Conservation (phyloP, 2,888 invertebrate genomes). For the Monoplex corrugatus region DNA sequence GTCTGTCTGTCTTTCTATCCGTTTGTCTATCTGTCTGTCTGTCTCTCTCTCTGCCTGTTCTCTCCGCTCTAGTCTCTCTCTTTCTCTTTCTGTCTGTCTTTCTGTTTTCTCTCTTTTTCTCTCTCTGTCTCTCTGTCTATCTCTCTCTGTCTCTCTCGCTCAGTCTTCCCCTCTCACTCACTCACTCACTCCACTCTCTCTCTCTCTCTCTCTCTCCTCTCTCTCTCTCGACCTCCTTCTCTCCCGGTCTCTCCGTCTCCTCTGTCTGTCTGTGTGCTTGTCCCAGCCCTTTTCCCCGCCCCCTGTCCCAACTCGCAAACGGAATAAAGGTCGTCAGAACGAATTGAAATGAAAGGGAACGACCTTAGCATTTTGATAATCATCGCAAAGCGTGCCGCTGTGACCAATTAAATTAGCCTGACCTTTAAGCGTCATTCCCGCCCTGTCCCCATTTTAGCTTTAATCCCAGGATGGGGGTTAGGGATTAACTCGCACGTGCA, state of each 20-base stretch:
- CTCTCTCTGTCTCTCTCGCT: too few relatives aligned
- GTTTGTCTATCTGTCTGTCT: neutral
- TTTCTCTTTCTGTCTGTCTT: neutral
- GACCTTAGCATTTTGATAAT: too few relatives aligned
- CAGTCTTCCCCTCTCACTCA: too few relatives aligned
- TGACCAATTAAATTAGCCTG: neutral
- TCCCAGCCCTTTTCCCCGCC: too few relatives aligned
- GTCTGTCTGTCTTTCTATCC: neutral
- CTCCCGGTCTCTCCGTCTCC: too few relatives aligned
- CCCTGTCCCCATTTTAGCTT: neutral
- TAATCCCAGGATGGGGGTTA: neutral
- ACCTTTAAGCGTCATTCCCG: neutral
- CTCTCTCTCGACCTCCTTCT: too few relatives aligned
- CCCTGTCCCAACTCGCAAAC: too few relatives aligned
- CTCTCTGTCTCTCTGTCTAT: neutral
- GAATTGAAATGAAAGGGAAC: too few relatives aligned
- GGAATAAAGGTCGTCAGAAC: too few relatives aligned
- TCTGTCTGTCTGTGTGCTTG: too few relatives aligned
- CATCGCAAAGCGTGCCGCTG: neutral
- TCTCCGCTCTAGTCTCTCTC: neutral
- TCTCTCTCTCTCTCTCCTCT: too few relatives aligned
- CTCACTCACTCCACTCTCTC: too few relatives aligned
- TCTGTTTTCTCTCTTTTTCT: neutral
- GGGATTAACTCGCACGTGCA: neutral
- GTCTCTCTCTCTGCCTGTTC: neutral